Evolutionary conservation across 2,113 vertebrate species (phyloP).

Genomic region (Rhodinocichla rosea): DNA sequence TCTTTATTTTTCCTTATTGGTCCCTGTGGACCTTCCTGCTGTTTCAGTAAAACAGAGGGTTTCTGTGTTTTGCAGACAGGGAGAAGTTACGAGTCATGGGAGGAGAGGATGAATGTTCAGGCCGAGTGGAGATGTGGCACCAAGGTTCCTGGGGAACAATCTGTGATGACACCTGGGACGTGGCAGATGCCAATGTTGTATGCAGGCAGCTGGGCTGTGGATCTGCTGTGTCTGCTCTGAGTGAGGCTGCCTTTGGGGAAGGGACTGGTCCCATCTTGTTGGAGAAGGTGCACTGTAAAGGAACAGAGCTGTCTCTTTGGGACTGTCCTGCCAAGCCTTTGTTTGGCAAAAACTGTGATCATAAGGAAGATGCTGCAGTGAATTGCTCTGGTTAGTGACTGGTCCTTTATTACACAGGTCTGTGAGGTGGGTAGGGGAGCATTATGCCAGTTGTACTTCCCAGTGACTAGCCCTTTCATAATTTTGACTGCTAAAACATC

Average conservation of each 20-base stretch:
- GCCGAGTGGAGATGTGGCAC: constrained; percentile 61
- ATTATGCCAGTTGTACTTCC: neutral
- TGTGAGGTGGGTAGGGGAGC: neutral
- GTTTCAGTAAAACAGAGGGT: neutral
- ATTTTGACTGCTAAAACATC: neutral
- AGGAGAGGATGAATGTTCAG: constrained; percentile 38
- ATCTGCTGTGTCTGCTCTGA: constrained; percentile 35
- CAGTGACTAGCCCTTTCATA: neutral
- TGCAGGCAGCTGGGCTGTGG: constrained; percentile 56
- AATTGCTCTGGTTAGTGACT: constrained; percentile 67
- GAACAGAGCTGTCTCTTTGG: constrained; percentile 63
- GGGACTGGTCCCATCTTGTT: constrained; percentile 66
- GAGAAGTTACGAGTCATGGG: constrained; percentile 46
- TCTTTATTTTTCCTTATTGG: neutral
- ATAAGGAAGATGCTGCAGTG: constrained; percentile 67
- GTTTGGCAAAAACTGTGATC: constrained; percentile 29
- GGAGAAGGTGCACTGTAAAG: constrained; percentile 65
- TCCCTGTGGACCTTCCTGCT: neutral
- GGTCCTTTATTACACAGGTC: neutral
- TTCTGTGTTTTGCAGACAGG: constrained; percentile 44
- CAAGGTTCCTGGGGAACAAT: constrained; percentile 56
- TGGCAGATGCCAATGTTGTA: constrained; percentile 34
- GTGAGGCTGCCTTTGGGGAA: constrained; percentile 47
- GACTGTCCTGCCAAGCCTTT: constrained; percentile 38
- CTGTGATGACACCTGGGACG: constrained; percentile 37